These are phyloP conservation scores for Zootermopsis nevadensis DNA, from an alignment of 2,888 invertebrate species.

Conservation along the genomic window DNA sequence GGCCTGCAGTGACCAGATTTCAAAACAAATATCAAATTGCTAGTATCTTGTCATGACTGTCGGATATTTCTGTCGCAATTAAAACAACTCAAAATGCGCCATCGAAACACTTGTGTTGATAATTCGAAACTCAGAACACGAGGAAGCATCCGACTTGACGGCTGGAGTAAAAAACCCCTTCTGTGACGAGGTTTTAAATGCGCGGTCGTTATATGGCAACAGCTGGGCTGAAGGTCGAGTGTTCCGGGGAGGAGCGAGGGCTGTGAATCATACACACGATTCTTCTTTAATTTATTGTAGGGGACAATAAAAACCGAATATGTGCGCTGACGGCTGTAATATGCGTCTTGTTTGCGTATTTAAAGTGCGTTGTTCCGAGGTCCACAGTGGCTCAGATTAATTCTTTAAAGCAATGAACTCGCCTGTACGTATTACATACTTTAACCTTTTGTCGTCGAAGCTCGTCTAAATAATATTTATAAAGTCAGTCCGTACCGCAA, in stretches of 20 bases:
- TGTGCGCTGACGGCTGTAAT: not conserved
- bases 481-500: too few species aligned
- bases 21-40: not conserved
- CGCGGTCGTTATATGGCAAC: conserved; percentile 25
- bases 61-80: not conserved
- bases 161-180: not conserved
- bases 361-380: not conserved
- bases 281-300: not conserved
- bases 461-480: too few species aligned
- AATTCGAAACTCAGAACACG: not conserved
- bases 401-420: too few species aligned
- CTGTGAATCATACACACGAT: not conserved
- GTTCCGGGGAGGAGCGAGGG: not conserved
- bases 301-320: not conserved
- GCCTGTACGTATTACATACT: too few species aligned
- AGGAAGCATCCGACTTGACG: not conserved
- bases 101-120: not conserved
- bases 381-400: not conserved
- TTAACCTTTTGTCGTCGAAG: too few species aligned
- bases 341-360: not conserved
- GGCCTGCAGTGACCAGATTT: too few species aligned
- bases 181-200: not conserved
- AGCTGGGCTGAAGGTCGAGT: conserved; percentile 32
- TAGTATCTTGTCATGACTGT: not conserved
- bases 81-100: not conserved